Evolutionary conservation across 2,888 invertebrate genomes (phyloP).

Genomic region (Stenodema calcarata): DNA sequence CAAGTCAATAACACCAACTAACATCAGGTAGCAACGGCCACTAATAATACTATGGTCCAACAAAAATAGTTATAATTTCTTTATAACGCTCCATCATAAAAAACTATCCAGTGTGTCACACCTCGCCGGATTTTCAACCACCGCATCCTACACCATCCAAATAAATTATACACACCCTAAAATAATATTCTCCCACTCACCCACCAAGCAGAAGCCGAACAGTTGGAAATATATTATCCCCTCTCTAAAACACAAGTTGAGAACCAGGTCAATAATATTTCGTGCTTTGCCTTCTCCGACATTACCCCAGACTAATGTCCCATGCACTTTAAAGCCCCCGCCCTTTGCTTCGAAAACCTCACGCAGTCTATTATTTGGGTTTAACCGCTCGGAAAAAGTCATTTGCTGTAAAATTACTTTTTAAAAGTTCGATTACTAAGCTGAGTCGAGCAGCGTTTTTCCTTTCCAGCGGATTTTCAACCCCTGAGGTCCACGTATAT

Average conservation of each 20-base stretch:
- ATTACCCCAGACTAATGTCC: not conserved
- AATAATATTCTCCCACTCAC: not conserved
- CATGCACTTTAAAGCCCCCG: slow-evolving; percentile 11
- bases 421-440: slow-evolving; percentile 32
- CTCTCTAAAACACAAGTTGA: not conserved
- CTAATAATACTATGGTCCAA: no score
- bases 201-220: not conserved
- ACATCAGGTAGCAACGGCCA: no score
- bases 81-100: no score
- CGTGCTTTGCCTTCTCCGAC: not conserved
- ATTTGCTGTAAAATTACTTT: slow-evolving; percentile 49
- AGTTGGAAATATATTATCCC: not conserved
- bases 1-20: no score
- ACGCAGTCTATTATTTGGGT: slow-evolving; percentile 6
- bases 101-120: not conserved
- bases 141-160: not conserved
- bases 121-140: not conserved
- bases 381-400: slow-evolving; percentile 47
- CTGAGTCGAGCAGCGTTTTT: not conserved
- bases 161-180: not conserved
- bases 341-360: not conserved
- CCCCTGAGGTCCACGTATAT: not conserved
- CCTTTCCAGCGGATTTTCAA: not conserved
- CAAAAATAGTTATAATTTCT: no score
- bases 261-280: not conserved